Base-by-base conservation (phyloP, 53 echinoderm and acorn worm species). In the Echinarachnius parma region DNA sequence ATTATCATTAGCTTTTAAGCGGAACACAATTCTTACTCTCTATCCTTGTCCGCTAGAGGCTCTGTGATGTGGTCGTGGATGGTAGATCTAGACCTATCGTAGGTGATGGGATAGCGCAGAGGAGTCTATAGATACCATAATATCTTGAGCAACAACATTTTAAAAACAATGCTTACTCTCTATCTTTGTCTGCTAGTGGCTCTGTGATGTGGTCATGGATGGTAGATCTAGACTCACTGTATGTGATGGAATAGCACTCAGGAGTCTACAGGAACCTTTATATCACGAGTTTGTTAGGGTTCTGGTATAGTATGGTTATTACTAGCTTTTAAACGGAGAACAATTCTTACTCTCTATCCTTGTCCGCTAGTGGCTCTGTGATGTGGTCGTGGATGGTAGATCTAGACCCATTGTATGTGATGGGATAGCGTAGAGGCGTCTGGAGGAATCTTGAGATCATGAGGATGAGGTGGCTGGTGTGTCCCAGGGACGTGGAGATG, bases 111-210 rank as follows among this genome's bases (percentile, higher is more conserved):
- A 82, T 92, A 92, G 55, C 92, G 82, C 9, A 88, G 79, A 34
- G 92, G 92, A 52, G 88, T 47, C 78, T n/a, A n/a, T n/a, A n/a
- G n/a, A n/a, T n/a, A n/a, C n/a, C n/a, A n/a, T n/a, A n/a, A n/a
- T n/a, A n/a, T n/a, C n/a, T n/a, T n/a, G n/a, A n/a, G n/a, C n/a
- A n/a, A n/a, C n/a, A n/a, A n/a, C n/a, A n/a, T n/a, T n/a, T n/a
- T n/a, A n/a, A n/a, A n/a, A n/a, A n/a, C n/a, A n/a, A 35, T 54
- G 81, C 96, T 96, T 47, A 96, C 96, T 96, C 96, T 81, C 91
- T 84, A 53, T 96, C 96, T 55, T 87, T 91, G 9, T 96, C 91
- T 7, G 84, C 81, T 5, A 96, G 77, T 26, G 79, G 76, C 25
- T 91, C 85, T 4, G 96, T 91, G 48, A 96, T 91, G 81, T 96